Evolutionary conservation across 2,888 invertebrate genomes (phyloP).

Genomic region (Ophion costatus): DNA sequence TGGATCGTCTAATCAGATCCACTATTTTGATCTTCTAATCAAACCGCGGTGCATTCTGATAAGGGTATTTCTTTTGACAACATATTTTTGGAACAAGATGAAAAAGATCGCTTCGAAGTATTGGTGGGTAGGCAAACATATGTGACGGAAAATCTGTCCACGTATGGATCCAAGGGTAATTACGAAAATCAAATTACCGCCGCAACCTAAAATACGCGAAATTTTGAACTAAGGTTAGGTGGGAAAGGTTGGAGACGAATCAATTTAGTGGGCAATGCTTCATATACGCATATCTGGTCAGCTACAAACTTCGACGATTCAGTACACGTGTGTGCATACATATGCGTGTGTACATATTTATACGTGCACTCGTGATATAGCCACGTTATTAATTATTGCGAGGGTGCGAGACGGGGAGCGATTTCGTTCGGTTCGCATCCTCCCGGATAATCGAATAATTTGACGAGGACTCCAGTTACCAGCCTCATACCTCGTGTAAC

Average conservation of each 20-base stretch:
- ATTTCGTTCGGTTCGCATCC: constrained; percentile 59
- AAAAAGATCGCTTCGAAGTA: too few relatives aligned
- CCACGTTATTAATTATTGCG: constrained; percentile 73
- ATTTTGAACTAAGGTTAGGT: background rate
- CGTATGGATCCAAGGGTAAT: background rate
- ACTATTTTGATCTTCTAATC: too few relatives aligned
- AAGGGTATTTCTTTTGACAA: too few relatives aligned
- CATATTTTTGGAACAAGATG: too few relatives aligned
- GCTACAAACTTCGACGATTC: background rate
- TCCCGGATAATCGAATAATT: constrained; percentile 72
- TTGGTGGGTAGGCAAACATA: background rate
- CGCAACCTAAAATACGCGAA: background rate
- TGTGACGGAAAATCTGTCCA: background rate
- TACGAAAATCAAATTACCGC: background rate
- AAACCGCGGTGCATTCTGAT: too few relatives aligned
- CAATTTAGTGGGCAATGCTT: background rate
- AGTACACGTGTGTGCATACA: background rate
- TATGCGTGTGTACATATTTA: constrained; percentile 12
- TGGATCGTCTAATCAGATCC: background rate
- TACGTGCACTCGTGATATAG: constrained; percentile 22
- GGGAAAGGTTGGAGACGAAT: background rate
- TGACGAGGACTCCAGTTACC: constrained; percentile 69
- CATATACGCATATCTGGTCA: background rate
- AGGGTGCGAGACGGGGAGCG: constrained; percentile 59
- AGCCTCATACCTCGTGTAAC: constrained; percentile 53